Evolutionary conservation across 2,797 vertebrate species (phyloP).

Genomic region (Merluccius polli): DNA sequence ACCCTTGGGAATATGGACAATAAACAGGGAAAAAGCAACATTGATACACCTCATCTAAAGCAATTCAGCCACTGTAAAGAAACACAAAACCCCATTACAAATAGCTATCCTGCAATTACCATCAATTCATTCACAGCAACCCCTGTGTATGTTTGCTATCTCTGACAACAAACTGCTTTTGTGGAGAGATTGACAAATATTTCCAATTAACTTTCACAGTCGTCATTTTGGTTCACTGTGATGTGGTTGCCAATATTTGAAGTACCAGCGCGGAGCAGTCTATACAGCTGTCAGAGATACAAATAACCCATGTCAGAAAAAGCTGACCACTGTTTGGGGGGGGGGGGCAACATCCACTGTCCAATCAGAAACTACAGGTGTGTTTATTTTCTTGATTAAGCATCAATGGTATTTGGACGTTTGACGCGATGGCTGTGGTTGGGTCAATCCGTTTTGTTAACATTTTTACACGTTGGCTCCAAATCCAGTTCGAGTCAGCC

Average conservation of each 20-base stretch:
- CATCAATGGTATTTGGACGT: no score
- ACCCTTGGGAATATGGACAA: slow-evolving; percentile 16
- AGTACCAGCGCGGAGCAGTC: background rate
- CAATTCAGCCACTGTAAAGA: background rate
- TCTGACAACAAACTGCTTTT: background rate
- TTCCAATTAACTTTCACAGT: background rate
- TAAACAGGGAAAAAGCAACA: slow-evolving; percentile 21
- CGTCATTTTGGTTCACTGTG: background rate
- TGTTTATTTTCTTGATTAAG: no score
- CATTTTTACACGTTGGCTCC: no score
- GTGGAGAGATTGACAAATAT: background rate
- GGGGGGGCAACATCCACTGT: no score
- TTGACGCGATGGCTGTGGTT: no score
- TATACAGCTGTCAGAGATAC: background rate
- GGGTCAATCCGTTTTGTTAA: no score
- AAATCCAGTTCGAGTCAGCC: background rate
- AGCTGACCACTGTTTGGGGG: background rate
- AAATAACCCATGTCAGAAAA: background rate
- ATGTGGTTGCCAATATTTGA: background rate
- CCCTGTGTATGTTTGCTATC: background rate
- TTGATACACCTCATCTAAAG: background rate
- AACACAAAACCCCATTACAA: background rate
- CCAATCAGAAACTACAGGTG: no score
- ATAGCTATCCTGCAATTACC: background rate
- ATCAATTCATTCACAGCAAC: background rate